phyloP scores from a whole-genome alignment of 2,888 invertebrate species.

The Platycheirus albimanus region DNA sequence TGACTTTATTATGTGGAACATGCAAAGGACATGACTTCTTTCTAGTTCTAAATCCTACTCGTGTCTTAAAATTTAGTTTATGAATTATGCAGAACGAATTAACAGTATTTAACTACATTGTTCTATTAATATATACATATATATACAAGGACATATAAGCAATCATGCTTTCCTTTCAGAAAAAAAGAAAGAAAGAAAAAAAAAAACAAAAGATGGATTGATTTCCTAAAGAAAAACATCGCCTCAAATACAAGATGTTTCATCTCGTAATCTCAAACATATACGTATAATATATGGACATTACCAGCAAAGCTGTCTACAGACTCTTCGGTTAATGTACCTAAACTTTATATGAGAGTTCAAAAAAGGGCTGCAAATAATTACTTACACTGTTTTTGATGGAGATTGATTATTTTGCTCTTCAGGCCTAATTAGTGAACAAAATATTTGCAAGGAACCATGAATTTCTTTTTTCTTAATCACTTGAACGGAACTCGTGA shows the following conservation, averaged over 20 bases:
- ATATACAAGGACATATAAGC: too few species aligned
- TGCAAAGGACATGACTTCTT: background rate
- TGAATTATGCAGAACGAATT: background rate
- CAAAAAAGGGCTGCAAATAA: slow-evolving; percentile 31
- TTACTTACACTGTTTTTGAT: slow-evolving; percentile 36
- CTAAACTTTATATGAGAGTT: background rate
- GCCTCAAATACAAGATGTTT: slow-evolving; percentile 12
- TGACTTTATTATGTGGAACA: background rate
- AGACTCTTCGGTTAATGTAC: background rate
- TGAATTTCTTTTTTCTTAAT: slow-evolving; percentile 30
- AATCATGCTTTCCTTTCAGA: too few species aligned
- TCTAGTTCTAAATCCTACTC: too few species aligned
- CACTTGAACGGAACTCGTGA: slow-evolving; percentile 10
- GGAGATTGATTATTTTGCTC: slow-evolving; percentile 26
- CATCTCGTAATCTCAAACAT: background rate
- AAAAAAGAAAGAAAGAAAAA: too few species aligned
- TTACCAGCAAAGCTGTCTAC: background rate
- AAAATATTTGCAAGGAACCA: slow-evolving; percentile 28
- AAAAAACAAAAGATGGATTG: background rate
- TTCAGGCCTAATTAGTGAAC: slow-evolving; percentile 26
- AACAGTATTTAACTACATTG: too few species aligned
- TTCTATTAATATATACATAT: too few species aligned
- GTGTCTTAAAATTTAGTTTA: background rate
- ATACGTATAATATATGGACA: too few species aligned
- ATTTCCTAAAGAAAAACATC: slow-evolving; percentile 1